A percentile compares a stretch with the other conserved stretches of the same genome.
These are phyloP conservation scores for Anas acuta DNA, from an alignment of 2,797 vertebrate species.

Conservation along the genomic window DNA sequence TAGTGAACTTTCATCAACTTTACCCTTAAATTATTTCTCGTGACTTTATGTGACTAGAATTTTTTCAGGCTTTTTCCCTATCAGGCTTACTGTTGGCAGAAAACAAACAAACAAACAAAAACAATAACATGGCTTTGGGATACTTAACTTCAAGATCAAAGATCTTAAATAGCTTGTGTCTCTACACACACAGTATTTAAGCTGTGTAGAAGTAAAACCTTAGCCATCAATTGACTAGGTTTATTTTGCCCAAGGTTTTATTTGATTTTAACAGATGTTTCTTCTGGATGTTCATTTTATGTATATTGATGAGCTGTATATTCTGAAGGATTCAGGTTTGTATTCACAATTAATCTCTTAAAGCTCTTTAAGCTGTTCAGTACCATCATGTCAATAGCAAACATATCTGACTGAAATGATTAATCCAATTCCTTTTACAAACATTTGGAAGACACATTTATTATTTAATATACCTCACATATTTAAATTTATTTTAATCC, in stretches of 20 bases:
- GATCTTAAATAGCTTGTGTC: neutral
- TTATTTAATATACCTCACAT: neutral
- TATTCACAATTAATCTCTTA: slow-evolving; percentile 29
- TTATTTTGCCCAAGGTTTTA: neutral
- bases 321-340: neutral
- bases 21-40: neutral
- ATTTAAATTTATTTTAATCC: slow-evolving; percentile 28
- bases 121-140: neutral
- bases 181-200: neutral
- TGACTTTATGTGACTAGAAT: neutral
- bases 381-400: neutral
- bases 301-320: neutral
- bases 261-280: neutral
- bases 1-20: neutral
- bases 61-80: neutral
- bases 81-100: neutral
- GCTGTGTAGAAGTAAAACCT: neutral
- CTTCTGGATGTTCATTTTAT: neutral
- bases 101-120: neutral
- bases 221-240: neutral
- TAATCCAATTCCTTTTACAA: neutral
- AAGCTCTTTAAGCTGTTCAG: neutral
- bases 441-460: neutral
- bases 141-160: neutral
- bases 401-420: neutral